A percentile compares a stretch with the other conserved stretches of the same genome.
Conservation (phyloP, 2,113 vertebrate genomes). For the Podarcis raffonei region DNA sequence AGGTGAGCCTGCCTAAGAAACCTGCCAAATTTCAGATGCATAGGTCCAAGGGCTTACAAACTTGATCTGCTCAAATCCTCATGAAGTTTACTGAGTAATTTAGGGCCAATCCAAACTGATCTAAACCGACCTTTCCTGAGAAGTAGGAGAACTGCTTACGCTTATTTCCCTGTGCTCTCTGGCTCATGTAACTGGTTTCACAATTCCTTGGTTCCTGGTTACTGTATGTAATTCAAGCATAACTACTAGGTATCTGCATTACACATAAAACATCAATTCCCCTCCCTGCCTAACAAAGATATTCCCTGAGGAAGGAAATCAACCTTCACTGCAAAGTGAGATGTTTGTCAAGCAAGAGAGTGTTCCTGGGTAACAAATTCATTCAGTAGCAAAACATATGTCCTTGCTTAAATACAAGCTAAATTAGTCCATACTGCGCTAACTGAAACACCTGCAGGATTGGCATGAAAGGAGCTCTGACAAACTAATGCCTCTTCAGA, state of each 20-base stretch:
- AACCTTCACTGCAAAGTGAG: neutral
- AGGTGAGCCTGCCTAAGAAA: too few relatives aligned
- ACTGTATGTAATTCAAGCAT: too few relatives aligned
- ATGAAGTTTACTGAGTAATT: too few relatives aligned
- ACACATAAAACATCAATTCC: neutral
- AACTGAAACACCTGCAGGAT: constrained; percentile 21
- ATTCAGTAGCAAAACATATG: constrained; percentile 13
- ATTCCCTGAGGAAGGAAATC: neutral
- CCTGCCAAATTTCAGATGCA: too few relatives aligned
- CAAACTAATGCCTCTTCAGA: constrained; percentile 3
- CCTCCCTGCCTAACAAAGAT: neutral
- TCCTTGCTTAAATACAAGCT: constrained; percentile 6
- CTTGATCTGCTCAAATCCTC: too few relatives aligned
- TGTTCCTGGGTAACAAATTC: neutral
- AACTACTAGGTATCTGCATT: neutral
- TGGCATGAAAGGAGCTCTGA: constrained; percentile 13
- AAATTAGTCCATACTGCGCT: constrained; percentile 21
- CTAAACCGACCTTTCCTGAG: too few relatives aligned
- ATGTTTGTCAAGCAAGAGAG: constrained; percentile 2
- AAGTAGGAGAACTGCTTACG: neutral
- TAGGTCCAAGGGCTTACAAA: too few relatives aligned
- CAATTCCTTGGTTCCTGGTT: neutral
- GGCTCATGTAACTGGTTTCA: neutral
- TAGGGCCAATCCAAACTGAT: too few relatives aligned
- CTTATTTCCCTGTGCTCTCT: neutral